phyloP scores from a whole-genome alignment of 1,140 invertebrate genomes.

The Polypedilum vanderplanki region DNA sequence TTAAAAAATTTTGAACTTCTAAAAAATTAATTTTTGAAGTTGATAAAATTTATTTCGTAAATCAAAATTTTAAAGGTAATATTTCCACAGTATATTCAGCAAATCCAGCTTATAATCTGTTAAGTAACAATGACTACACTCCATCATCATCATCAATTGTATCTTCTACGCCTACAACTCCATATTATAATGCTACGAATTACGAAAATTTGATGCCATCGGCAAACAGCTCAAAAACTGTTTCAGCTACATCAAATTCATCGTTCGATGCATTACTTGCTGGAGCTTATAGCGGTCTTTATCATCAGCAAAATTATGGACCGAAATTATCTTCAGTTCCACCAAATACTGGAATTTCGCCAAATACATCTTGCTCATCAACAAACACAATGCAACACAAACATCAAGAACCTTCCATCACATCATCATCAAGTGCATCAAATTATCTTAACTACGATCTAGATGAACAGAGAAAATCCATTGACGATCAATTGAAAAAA shows the following conservation, averaged over 20 bases:
- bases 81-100: not conserved
- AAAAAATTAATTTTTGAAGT: no score
- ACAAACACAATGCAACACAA: not conserved
- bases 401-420: slow-evolving; percentile 1
- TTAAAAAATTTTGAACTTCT: no score
- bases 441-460: slow-evolving; percentile 20
- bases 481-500: slow-evolving; percentile 23
- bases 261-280: not conserved
- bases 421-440: slow-evolving; percentile 3
- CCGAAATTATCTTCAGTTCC: slow-evolving; percentile 7
- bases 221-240: slow-evolving; percentile 14
- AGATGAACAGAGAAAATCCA: slow-evolving; percentile 16
- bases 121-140: not conserved
- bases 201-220: slow-evolving; percentile 24
- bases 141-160: slow-evolving; percentile 27
- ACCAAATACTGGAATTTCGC: slow-evolving; percentile 3
- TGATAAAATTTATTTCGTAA: no score
- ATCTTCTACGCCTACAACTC: not conserved
- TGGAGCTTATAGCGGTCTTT: not conserved
- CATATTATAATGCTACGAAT: slow-evolving; percentile 11
- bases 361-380: slow-evolving; percentile 24
- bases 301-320: not conserved
- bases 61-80: no score
- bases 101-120: not conserved
- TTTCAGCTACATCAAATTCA: slow-evolving; percentile 21